Percentiles rank a stretch among this genome's conserved stretches.
Conservation (phyloP, 2,113 vertebrate genomes). For the Puma concolor region DNA sequence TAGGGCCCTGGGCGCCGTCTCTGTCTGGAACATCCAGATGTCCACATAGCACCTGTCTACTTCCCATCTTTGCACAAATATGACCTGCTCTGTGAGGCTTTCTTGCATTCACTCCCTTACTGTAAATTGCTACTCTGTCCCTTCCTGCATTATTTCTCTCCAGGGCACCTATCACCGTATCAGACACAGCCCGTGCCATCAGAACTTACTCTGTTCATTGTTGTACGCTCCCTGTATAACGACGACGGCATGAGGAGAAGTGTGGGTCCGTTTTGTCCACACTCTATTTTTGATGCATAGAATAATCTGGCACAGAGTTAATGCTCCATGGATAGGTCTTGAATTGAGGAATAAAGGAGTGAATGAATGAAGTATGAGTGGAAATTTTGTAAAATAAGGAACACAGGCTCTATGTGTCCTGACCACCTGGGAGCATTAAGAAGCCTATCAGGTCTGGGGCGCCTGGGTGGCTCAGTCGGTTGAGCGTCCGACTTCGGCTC, state of each 20-base stretch:
- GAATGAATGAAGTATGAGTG: background rate
- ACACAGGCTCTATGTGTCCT: background rate
- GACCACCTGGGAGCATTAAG: background rate
- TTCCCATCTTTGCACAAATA: background rate
- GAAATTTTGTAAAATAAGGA: background rate
- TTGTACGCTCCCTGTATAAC: background rate
- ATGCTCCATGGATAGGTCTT: background rate
- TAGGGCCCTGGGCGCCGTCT: accelerated
- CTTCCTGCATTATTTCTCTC: background rate
- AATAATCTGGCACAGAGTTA: background rate
- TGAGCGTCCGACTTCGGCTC: too few relatives aligned
- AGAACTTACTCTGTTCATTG: background rate
- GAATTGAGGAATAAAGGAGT: background rate
- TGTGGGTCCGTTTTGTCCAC: background rate
- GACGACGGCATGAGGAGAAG: background rate
- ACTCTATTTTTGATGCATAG: background rate
- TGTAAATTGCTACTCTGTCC: background rate
- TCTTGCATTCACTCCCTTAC: background rate
- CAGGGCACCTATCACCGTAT: background rate
- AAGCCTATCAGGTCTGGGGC: background rate
- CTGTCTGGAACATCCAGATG: background rate
- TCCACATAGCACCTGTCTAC: accelerated
- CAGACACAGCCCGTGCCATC: accelerated
- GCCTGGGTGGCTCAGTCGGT: too few relatives aligned
- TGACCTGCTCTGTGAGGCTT: background rate